These are phyloP conservation scores for Rhinoptilus africanus DNA, from an alignment of 2,113 vertebrate genomes.

Conservation along the genomic window DNA sequence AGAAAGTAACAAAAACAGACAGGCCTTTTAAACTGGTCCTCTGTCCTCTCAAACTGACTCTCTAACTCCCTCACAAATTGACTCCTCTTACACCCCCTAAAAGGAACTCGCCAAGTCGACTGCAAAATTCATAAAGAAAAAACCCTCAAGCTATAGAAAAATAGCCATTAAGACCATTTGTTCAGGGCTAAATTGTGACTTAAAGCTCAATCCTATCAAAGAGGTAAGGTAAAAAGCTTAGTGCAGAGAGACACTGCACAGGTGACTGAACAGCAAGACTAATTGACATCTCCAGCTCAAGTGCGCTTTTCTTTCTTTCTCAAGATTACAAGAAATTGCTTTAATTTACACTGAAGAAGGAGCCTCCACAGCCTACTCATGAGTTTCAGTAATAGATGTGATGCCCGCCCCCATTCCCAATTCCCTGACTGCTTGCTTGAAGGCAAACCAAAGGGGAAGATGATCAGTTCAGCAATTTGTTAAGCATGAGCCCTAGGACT, in stretches of 20 bases:
- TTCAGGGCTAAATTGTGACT: neutral
- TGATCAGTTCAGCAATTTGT: neutral
- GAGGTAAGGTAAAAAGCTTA: neutral
- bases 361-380: neutral
- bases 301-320: neutral
- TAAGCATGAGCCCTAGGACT: neutral
- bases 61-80: neutral
- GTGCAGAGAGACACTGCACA: neutral
- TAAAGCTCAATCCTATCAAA: neutral
- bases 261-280: neutral
- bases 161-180: accelerated
- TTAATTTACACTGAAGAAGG: neutral
- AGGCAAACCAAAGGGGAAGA: neutral
- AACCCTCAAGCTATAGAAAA: accelerated
- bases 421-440: neutral
- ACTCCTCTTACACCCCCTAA: neutral
- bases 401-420: neutral
- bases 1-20: neutral
- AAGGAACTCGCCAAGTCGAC: neutral
- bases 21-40: neutral
- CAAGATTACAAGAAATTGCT: neutral
- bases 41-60: neutral
- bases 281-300: neutral
- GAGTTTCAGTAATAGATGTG: neutral
- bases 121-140: neutral